Evolutionary conservation across 1,140 invertebrate species (phyloP).

Genomic region (Drosophila subobscura): DNA sequence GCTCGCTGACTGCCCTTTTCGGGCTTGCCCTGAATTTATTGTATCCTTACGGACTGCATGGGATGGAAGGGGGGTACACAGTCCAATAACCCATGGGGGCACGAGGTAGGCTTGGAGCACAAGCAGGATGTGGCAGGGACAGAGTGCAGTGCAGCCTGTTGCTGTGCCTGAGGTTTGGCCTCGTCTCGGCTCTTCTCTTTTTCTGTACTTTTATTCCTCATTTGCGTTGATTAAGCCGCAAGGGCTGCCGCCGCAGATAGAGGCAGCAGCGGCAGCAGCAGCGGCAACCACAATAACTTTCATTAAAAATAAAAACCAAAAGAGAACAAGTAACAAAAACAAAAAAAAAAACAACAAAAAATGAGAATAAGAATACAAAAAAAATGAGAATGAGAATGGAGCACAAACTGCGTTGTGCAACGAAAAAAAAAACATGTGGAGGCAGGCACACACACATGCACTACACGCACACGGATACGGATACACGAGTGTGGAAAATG

Average conservation of each 20-base stretch:
- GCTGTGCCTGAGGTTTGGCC: conserved; percentile 25
- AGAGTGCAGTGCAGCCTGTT: conserved; percentile 52
- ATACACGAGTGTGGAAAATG: conserved; percentile 43
- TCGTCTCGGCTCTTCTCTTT: conserved; percentile 2
- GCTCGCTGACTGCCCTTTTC: conserved; percentile 18
- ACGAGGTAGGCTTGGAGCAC: neutral
- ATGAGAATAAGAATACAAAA: conserved; percentile 35
- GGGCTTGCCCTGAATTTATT: conserved; percentile 32
- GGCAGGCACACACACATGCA: neutral
- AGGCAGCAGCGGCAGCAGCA: neutral
- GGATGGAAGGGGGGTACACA: conserved; percentile 30
- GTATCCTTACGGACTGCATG: conserved; percentile 36
- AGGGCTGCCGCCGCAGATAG: conserved; percentile 37
- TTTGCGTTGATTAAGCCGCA: conserved; percentile 69
- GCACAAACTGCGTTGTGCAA: conserved; percentile 19
- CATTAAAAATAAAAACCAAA: conserved; percentile 50
- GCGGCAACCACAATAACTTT: conserved; percentile 55
- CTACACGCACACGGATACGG: neutral
- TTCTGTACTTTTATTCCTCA: conserved; percentile 45
- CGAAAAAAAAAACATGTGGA: conserved; percentile 7
- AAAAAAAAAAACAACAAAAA: conserved; percentile 16
- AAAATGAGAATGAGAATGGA: conserved; percentile 31
- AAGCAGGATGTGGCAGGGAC: neutral
- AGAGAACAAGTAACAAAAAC: conserved; percentile 13
- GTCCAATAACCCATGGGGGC: conserved; percentile 60